Evolutionary conservation across 2,113 vertebrate genomes (phyloP).

Genomic region (Aegotheles bennettii): DNA sequence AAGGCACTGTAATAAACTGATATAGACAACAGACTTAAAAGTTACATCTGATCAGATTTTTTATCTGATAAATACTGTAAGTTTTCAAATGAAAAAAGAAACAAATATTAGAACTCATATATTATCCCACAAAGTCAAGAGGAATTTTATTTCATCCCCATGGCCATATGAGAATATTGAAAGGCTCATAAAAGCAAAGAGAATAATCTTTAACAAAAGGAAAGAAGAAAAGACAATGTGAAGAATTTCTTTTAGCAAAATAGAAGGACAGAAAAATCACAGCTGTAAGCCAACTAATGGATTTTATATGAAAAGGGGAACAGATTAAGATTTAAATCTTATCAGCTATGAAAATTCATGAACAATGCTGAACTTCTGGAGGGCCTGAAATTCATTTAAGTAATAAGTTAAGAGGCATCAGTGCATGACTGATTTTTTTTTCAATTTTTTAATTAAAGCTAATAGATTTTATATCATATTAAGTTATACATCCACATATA

Average conservation of each 20-base stretch:
- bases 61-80: background rate
- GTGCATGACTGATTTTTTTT: background rate
- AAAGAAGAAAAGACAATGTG: background rate
- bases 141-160: background rate
- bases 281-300: background rate
- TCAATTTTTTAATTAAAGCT: background rate
- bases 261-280: background rate
- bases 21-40: background rate
- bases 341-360: background rate
- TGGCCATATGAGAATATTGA: background rate
- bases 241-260: background rate
- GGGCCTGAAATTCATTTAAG: background rate
- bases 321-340: background rate
- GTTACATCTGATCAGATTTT: background rate
- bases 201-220: background rate
- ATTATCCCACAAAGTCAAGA: background rate
- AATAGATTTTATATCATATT: background rate
- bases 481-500: background rate
- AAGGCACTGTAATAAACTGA: background rate
- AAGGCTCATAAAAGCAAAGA: background rate
- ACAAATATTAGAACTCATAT: background rate
- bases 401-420: background rate
- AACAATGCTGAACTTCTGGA: background rate
- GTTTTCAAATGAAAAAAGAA: background rate
- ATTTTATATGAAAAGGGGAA: background rate